These are phyloP conservation scores for Tamias sibiricus DNA, from an alignment of 2,113 vertebrate species.

Conservation along the genomic window DNA sequence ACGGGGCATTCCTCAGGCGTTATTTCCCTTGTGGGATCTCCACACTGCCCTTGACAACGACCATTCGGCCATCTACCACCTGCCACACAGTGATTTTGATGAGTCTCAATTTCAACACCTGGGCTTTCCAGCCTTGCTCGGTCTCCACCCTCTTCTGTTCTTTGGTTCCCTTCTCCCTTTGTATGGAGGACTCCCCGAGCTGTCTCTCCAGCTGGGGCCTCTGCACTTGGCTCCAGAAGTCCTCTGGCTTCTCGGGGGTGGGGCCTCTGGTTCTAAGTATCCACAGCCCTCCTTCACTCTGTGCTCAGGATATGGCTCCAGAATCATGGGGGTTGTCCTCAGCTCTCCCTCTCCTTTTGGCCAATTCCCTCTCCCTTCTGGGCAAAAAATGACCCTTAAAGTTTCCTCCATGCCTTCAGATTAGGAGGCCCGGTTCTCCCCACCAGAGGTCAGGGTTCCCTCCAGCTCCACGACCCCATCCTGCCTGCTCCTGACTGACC, in stretches of 20 bases:
- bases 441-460: not conserved
- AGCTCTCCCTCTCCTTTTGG: not conserved
- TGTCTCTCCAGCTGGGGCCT: not conserved
- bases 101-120: not conserved
- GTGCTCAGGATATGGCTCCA: not conserved
- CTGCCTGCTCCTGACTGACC: not conserved
- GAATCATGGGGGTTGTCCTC: not conserved
- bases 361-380: not conserved
- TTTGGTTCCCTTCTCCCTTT: not conserved
- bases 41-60: not conserved
- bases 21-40: not conserved
- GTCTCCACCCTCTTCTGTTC: not conserved
- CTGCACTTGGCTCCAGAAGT: not conserved
- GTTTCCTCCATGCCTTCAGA: no score
- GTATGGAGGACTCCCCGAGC: not conserved
- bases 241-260: no score
- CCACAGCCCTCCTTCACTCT: not conserved
- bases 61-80: not conserved
- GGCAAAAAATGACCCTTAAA: not conserved
- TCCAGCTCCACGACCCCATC: rapidly evolving
- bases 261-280: not conserved
- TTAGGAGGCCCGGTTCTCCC: not conserved
- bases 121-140: no score
- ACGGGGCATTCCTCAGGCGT: not conserved
- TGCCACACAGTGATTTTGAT: not conserved